A percentile compares a stretch with the other conserved stretches of the same genome.
phyloP scores from a whole-genome alignment of 2,797 vertebrate species.

The Malurus leucopterus region DNA sequence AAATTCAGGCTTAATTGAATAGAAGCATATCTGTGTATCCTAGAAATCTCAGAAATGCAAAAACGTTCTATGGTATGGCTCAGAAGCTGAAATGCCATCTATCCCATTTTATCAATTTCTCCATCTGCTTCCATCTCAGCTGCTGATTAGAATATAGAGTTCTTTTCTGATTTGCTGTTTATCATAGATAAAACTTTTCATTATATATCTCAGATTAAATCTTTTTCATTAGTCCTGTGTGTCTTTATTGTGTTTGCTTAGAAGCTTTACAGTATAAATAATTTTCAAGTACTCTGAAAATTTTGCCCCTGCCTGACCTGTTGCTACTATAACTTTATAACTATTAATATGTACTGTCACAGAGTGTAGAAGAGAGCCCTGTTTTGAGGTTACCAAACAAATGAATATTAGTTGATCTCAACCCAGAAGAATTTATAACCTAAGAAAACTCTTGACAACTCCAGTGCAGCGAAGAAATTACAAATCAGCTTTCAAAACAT shows the following conservation, averaged over 20 bases:
- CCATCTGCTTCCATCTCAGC: slow-evolving; percentile 5
- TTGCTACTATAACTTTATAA: background rate
- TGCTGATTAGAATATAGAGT: slow-evolving; percentile 9
- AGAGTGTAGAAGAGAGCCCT: background rate
- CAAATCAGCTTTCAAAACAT: background rate
- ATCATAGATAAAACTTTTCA: background rate
- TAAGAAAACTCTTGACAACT: background rate
- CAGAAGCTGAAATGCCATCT: slow-evolving; percentile 23
- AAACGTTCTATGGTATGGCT: background rate
- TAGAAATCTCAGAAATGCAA: slow-evolving; percentile 21
- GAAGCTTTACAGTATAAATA: background rate
- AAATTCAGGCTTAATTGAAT: slow-evolving; percentile 3
- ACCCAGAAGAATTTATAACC: background rate
- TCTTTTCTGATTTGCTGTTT: slow-evolving; percentile 1
- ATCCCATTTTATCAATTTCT: slow-evolving; percentile 12
- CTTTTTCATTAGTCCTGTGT: background rate
- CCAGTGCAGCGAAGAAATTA: background rate
- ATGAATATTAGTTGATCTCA: background rate
- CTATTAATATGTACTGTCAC: background rate
- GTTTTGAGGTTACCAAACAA: background rate
- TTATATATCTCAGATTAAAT: background rate
- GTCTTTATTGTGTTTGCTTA: background rate
- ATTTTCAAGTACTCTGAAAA: background rate
- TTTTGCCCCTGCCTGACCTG: background rate
- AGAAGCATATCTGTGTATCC: background rate